phyloP scores from a whole-genome alignment of 2,113 vertebrate genomes.

The Upupa epops region DNA sequence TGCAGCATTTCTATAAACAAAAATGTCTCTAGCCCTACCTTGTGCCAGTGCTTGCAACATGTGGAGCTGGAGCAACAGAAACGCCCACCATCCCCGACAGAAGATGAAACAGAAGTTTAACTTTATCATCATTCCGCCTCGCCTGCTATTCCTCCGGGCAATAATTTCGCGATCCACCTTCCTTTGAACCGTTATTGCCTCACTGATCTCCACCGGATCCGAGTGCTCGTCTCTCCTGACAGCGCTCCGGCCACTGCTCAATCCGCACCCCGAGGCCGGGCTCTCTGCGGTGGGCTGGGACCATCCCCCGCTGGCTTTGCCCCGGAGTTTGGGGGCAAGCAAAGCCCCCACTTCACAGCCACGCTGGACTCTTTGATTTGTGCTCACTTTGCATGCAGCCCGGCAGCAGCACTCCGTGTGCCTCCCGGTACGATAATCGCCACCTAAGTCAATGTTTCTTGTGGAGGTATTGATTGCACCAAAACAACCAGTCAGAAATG shows the following conservation, averaged over 20 bases:
- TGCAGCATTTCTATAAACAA: constrained; percentile 53
- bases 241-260: constrained; percentile 40
- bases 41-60: constrained; percentile 82
- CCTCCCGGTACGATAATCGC: constrained; percentile 33
- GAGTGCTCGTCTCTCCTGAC: constrained; percentile 9
- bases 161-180: constrained; percentile 31
- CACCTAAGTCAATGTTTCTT: constrained; percentile 51
- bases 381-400: constrained; percentile 21
- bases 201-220: constrained; percentile 12
- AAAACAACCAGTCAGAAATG: constrained; percentile 67
- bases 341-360: background rate
- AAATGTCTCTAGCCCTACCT: constrained; percentile 77
- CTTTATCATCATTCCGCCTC: constrained; percentile 74
- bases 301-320: background rate
- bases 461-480: constrained; percentile 61
- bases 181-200: background rate
- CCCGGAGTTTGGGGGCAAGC: constrained; percentile 3
- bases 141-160: constrained; percentile 59
- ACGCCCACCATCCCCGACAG: constrained; percentile 80
- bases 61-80: constrained; percentile 82
- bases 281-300: constrained; percentile 17
- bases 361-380: constrained; percentile 2
- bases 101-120: constrained; percentile 75
- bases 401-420: constrained; percentile 10
- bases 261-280: constrained; percentile 35